Evolutionary conservation across 1,140 invertebrate species (phyloP).

Genomic region (Aphaenogaster ashmeadi): DNA sequence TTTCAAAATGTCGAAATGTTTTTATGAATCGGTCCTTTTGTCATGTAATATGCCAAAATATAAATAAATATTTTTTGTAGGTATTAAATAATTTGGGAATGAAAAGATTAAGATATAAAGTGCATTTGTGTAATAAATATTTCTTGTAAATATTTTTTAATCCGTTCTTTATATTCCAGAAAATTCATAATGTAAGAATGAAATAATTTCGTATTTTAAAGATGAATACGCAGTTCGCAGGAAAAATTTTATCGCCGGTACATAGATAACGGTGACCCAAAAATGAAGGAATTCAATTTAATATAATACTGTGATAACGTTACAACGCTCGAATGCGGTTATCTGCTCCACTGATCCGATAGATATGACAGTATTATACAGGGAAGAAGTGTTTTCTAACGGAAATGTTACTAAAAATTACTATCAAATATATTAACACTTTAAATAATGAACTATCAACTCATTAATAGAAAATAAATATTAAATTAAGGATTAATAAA

Average conservation of each 20-base stretch:
- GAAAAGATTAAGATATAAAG: background rate
- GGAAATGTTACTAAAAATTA: background rate
- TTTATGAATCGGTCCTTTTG: background rate
- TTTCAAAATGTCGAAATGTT: background rate
- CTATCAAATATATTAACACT: background rate
- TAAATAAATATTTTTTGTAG: background rate
- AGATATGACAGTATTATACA: background rate
- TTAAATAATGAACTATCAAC: constrained; percentile 3
- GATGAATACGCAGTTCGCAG: background rate
- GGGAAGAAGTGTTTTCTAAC: background rate
- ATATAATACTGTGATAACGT: background rate
- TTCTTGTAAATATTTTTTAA: background rate
- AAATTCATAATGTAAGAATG: background rate
- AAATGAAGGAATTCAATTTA: background rate
- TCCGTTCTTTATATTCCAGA: background rate
- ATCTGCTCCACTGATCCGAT: background rate
- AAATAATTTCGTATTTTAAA: background rate
- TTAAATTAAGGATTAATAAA: background rate
- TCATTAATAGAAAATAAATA: background rate
- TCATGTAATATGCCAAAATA: background rate
- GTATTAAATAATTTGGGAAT: background rate
- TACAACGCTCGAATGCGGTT: background rate
- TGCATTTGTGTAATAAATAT: background rate
- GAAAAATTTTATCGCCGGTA: background rate
- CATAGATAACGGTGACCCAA: background rate